A percentile compares a stretch with the other conserved stretches of the same genome.
phyloP scores from a whole-genome alignment of 2,797 vertebrate genomes.

The Halcyon leucocephala region DNA sequence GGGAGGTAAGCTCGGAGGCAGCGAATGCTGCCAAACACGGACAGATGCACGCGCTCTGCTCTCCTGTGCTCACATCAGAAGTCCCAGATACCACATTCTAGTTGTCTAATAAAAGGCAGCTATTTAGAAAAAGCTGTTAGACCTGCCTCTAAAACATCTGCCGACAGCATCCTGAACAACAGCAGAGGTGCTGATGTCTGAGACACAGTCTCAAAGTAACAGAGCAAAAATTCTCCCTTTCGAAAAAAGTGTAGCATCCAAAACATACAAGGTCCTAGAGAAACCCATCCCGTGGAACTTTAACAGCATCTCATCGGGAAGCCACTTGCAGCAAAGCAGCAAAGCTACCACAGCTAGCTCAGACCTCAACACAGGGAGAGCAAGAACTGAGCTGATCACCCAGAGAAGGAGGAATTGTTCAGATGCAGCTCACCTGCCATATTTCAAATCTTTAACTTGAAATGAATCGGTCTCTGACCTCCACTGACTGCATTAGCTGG shows the following conservation, averaged over 20 bases:
- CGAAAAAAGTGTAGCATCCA: not conserved
- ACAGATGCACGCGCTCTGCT: not conserved
- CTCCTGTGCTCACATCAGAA: not conserved
- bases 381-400: not conserved
- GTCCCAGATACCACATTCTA: not conserved
- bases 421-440: not conserved
- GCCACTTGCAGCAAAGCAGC: not conserved
- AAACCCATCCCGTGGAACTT: not conserved
- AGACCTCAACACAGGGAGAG: not conserved
- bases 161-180: not conserved
- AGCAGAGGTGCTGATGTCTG: not conserved
- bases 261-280: not conserved
- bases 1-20: not conserved
- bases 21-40: not conserved
- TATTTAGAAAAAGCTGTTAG: not conserved
- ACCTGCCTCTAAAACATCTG: not conserved
- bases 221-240: not conserved
- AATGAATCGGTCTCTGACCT: not conserved
- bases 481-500: not conserved
- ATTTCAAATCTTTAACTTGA: not conserved
- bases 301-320: not conserved
- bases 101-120: not conserved
- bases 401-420: not conserved
- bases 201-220: not conserved
- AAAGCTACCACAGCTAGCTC: not conserved